These are phyloP conservation scores for Eupithecia insigniata DNA, from an alignment of 2,888 invertebrate genomes.

Conservation along the genomic window DNA sequence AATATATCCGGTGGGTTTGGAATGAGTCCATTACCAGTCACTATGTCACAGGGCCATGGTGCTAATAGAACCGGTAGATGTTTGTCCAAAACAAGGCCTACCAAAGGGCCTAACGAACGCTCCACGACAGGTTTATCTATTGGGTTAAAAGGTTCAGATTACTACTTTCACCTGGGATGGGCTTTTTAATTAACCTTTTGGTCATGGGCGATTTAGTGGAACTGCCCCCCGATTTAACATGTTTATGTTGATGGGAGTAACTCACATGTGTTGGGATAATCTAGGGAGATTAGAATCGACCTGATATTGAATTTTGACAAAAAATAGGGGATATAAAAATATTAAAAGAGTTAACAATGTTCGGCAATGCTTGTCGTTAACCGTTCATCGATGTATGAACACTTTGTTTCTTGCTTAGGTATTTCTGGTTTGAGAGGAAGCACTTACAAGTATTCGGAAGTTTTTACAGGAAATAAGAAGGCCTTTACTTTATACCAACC, in stretches of 20 bases:
- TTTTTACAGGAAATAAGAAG: background rate
- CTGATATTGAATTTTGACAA: background rate
- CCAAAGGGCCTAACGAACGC: constrained; percentile 26
- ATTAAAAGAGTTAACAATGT: background rate
- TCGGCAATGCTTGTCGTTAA: background rate
- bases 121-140: constrained; percentile 38
- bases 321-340: background rate
- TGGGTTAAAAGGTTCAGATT: constrained; percentile 36
- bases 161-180: constrained; percentile 31
- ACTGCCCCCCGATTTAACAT: constrained; percentile 1
- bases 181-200: constrained; percentile 31
- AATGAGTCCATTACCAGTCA: background rate
- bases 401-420: background rate
- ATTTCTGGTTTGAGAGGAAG: background rate
- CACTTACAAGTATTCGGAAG: background rate
- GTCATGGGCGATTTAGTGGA: constrained; percentile 7
- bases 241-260: background rate
- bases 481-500: background rate
- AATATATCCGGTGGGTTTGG: background rate
- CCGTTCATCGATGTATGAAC: background rate
- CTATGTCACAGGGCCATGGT: constrained; percentile 43
- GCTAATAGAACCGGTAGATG: constrained; percentile 40
- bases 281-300: background rate
- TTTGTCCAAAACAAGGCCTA: constrained; percentile 34
- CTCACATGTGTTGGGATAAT: background rate